A percentile compares a stretch with the other conserved stretches of the same genome.
Evolutionary conservation across 1,140 invertebrate genomes (phyloP).

Genomic region (Coboldia fuscipes): DNA sequence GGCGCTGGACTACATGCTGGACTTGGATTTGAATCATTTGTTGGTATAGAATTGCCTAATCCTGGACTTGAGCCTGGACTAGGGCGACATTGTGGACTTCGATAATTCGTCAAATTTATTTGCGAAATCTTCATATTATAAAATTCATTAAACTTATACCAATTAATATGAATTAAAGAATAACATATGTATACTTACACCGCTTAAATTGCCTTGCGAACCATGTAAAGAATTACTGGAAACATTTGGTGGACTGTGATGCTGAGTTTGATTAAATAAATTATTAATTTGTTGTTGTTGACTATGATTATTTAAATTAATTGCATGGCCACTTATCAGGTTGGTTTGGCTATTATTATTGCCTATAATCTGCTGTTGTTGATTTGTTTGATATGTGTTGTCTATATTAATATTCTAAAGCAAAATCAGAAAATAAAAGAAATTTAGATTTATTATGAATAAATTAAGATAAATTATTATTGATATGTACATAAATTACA

Average conservation of each 20-base stretch:
- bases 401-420: too few species aligned
- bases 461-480: too few species aligned
- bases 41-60: slow-evolving; percentile 23
- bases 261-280: neutral
- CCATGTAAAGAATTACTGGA: slow-evolving; percentile 3
- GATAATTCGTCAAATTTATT: slow-evolving; percentile 20
- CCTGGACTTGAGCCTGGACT: slow-evolving; percentile 31
- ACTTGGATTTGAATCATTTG: slow-evolving; percentile 15
- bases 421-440: too few species aligned
- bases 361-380: slow-evolving; percentile 1
- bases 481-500: too few species aligned
- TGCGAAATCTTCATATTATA: neutral
- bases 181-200: neutral
- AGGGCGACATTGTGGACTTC: slow-evolving; percentile 24
- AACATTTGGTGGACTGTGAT: slow-evolving; percentile 3
- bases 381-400: slow-evolving; percentile 7
- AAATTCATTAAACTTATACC: neutral
- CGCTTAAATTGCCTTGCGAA: slow-evolving; percentile 10
- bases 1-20: slow-evolving; percentile 15
- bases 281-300: neutral
- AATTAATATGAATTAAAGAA: neutral
- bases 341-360: neutral
- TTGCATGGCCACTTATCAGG: too few species aligned
- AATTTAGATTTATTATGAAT: too few species aligned
- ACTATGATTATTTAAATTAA: too few species aligned